Evolutionary conservation across 2,113 vertebrate genomes (phyloP), one percentile per base, ranked within the genome.

Genomic region (Myrmecophaga tridactyla): DNA sequence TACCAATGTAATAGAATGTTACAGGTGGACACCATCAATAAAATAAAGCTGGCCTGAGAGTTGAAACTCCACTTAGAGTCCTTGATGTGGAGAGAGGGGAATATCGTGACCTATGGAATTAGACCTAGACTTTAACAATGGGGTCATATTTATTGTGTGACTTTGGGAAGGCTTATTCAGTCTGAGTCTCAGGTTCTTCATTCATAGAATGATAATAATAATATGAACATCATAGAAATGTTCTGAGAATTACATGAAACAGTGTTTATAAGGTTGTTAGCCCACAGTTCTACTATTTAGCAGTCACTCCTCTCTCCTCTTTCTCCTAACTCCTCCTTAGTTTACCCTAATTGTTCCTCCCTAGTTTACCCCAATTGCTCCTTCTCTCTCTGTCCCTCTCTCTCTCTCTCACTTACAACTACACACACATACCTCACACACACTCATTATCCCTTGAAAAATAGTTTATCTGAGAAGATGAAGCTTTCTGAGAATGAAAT

Each of bases 181-280:
- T 83, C 25, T 76, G n/a, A 84, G 56, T 84, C 56, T 93, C 20
- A 36, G 1, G 69, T 80, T 89, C 48, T 89, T 87, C 83, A 60
- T 84, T 87, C 53, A 29, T 80, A 65, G 60, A 21, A n/a, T 89
- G 53, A 18, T 6, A 34, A 34, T 70, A 36, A 62, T 43, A 43
- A 65, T 83, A 82, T 1, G 39, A 72, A 82, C 48, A 34, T 48
- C 15, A 77, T 48, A 65, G 53, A 36, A 70, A 20, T 95, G 29
- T 92, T 78, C 80, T 89, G 60, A 92, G 62, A 86, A 39, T 90
- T 90, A 92, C 27, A 31, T 78, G 60, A 75, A 60, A n/a, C 77
- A 15, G 7, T 93, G 58, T 72, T 83, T 86, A 39, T 83, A 0
- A 73, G 39, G 46, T 60, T 93, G 58, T 86, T 86, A 51, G 12